Evolutionary conservation across 2,888 invertebrate genomes (phyloP), one percentile per base, ranked within the genome.

Genomic region (Tipula lateralis): DNA sequence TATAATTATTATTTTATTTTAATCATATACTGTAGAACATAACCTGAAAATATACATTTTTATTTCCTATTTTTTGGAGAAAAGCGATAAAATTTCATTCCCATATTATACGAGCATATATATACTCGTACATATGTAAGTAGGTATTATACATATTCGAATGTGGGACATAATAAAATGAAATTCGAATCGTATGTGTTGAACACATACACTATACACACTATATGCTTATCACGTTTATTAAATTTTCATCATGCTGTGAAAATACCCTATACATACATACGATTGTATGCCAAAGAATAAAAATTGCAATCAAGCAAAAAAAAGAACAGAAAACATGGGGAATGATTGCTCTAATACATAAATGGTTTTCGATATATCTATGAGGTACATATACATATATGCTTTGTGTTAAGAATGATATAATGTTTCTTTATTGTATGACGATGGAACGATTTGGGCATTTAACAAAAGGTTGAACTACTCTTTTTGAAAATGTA

Each of bases 1-100:
- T 66, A 66, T 66, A 66, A 66, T 66, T 66, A 66, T 66, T 66
- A 66, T 66, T 66, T 66, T 24, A 66, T 66, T 66, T 66, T 66
- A 66, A 66, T 66, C 66, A 66, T 44, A 36, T 5, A 16, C 16
- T 44, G 7, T 16, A n/a, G 2, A 44, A 44, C 44, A 66, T 66
- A 66, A 24, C 66, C 66, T 24, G 9, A 9, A 66, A 66, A 24
- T 66, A 66, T 24, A 1, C 24, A 7, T 66, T 66, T 66, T 66
- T 66, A 66, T 66, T 66, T 24, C 12, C 7, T 66, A 66, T 66
- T 19, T 16, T 4, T 5, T 66, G 9, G 13, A 66, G 7, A 24
- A 19, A 24, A 24, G 7, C 66, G 66, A 66, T 66, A 66, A 66
- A 19, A 66, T 66, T 66, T 66, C 66, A 66, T 66, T 66, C 24